Conservation (phyloP, 2,888 invertebrate genomes). For the Himalopsyche tibetana region DNA sequence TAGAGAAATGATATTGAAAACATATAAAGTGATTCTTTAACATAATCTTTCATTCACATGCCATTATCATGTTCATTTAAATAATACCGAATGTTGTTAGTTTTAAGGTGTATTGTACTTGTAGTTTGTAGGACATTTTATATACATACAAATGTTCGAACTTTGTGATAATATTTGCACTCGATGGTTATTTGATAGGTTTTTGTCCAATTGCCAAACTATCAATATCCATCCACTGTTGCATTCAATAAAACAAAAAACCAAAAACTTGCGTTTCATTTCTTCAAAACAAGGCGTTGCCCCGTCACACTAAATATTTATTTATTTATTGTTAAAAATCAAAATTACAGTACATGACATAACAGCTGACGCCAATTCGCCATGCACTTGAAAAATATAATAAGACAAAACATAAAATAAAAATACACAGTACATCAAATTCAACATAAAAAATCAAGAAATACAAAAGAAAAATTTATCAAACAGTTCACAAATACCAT, state of each 20-base stretch:
- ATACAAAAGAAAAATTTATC: too few relatives aligned
- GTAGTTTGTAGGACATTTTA: conserved; percentile 57
- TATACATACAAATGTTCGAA: conserved; percentile 60
- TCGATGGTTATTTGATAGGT: conserved; percentile 56
- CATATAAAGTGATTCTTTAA: not conserved
- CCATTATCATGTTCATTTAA: conserved; percentile 45
- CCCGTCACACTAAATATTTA: too few relatives aligned
- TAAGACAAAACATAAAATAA: too few relatives aligned
- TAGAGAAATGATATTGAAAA: conserved; percentile 11
- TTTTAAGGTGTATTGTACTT: conserved; percentile 48
- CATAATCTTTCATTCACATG: conserved; percentile 29
- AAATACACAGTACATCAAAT: too few relatives aligned
- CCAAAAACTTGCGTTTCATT: conserved; percentile 47
- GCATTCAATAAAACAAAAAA: conserved; percentile 63
- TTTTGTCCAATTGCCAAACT: conserved; percentile 56
- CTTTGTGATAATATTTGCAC: conserved; percentile 60
- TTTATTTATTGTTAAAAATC: too few relatives aligned
- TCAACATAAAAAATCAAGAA: too few relatives aligned
- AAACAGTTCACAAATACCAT: too few relatives aligned
- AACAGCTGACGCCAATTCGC: too few relatives aligned
- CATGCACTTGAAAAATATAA: too few relatives aligned
- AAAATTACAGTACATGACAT: too few relatives aligned
- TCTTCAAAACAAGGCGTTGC: not conserved
- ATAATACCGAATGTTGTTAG: conserved; percentile 32
- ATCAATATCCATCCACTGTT: conserved; percentile 53